Evolutionary conservation across 2,888 invertebrate species (phyloP).

Genomic region (Spisula solida): DNA sequence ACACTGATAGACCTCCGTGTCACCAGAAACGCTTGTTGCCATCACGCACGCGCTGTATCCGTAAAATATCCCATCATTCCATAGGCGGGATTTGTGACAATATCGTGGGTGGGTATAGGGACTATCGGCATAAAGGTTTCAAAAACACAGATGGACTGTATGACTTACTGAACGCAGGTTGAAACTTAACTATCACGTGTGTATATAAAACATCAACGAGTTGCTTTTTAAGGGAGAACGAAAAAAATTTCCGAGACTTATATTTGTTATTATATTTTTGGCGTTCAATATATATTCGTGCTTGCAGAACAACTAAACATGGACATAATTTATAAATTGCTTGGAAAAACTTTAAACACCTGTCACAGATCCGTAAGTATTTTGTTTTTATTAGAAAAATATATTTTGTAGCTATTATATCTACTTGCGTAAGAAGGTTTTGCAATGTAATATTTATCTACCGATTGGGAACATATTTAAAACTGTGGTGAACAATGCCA

Average conservation of each 20-base stretch:
- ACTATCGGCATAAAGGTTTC: constrained; percentile 59
- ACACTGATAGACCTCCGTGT: constrained; percentile 32
- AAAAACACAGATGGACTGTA: constrained; percentile 34
- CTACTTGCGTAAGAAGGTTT: too few species aligned
- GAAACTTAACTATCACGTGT: background rate
- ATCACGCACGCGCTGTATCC: constrained; percentile 42
- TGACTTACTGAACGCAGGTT: background rate
- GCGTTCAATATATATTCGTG: constrained; percentile 8
- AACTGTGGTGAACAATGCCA: too few species aligned
- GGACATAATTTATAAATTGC: constrained; percentile 53
- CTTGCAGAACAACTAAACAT: constrained; percentile 39
- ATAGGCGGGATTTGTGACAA: constrained; percentile 61
- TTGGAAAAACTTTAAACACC: constrained; percentile 58
- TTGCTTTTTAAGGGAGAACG: background rate
- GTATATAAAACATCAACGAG: background rate
- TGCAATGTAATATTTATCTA: too few species aligned
- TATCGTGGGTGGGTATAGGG: constrained; percentile 54
- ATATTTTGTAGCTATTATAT: too few species aligned
- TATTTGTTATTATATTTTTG: constrained; percentile 6
- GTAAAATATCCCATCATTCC: constrained; percentile 39
- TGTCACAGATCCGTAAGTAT: constrained; percentile 63
- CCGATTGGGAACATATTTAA: too few species aligned
- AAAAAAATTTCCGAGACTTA: background rate
- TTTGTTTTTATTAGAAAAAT: background rate
- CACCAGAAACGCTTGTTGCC: constrained; percentile 31